These are phyloP conservation scores for Colletes collaris DNA, from an alignment of 2,888 invertebrate genomes.

Conservation along the genomic window DNA sequence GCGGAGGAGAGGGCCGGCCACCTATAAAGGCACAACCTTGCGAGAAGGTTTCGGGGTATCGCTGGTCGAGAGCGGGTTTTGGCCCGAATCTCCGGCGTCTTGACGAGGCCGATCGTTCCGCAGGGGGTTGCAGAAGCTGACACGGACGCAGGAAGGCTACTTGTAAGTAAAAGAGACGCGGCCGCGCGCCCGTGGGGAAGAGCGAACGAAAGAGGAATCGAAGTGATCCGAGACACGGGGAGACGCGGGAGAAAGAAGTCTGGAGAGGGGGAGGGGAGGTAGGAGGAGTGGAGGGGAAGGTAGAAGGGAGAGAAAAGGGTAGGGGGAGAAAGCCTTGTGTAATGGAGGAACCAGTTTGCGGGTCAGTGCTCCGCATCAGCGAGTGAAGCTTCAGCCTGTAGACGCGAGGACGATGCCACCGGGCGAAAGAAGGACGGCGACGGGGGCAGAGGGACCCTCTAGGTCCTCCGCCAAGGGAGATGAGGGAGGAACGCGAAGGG, in stretches of 20 bases:
- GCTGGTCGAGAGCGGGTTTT: neutral
- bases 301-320: conserved; percentile 55
- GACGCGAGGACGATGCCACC: conserved; percentile 69
- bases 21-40: conserved; percentile 12
- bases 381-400: conserved; percentile 71
- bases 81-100: conserved; percentile 49
- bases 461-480: conserved; percentile 61
- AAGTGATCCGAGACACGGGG: conserved; percentile 48
- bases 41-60: conserved; percentile 24
- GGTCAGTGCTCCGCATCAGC: conserved; percentile 79
- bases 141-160: conserved; percentile 56
- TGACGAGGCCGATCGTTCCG: conserved; percentile 49
- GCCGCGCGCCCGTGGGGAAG: neutral
- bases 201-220: conserved; percentile 26
- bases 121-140: conserved; percentile 62
- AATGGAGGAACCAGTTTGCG: conserved; percentile 81
- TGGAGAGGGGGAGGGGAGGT: conserved; percentile 6
- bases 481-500: conserved; percentile 59
- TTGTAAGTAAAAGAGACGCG: conserved; percentile 61
- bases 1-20: neutral
- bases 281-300: conserved; percentile 28
- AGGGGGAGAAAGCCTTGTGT: conserved; percentile 71
- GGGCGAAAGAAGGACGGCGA: conserved; percentile 68
- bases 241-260: conserved; percentile 29
- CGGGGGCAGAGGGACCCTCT: conserved; percentile 54